Conservation (phyloP, 2,888 invertebrate genomes). For the Rhamphomyia laevipes region DNA sequence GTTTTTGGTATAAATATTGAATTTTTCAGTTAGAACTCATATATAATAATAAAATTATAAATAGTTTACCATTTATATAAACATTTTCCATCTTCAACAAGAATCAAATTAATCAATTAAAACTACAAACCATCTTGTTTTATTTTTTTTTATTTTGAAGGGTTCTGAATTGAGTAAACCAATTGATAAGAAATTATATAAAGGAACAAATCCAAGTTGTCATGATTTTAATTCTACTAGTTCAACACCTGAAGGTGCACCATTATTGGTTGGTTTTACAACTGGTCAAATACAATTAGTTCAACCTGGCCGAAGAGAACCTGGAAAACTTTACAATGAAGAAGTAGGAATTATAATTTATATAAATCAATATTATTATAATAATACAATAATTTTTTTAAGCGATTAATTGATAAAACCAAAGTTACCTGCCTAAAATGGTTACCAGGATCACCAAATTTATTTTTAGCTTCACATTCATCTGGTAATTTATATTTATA, state of each 20-base stretch:
- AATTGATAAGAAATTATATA: conserved; percentile 95
- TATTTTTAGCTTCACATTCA: conserved; percentile 89
- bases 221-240: conserved; percentile 91
- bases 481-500: conserved; percentile 97
- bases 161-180: conserved; percentile 93
- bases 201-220: conserved; percentile 97
- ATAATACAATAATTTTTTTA: conserved; percentile 6
- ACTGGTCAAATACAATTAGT: conserved; percentile 97
- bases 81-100: too few species aligned
- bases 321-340: conserved; percentile 94
- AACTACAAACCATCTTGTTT: too few species aligned
- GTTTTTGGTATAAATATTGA: too few species aligned
- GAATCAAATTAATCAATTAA: too few species aligned
- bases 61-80: too few species aligned
- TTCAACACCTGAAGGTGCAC: conserved; percentile 71
- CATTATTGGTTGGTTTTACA: conserved; percentile 91
- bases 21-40: too few species aligned
- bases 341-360: conserved; percentile 51
- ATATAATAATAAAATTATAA: too few species aligned
- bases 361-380: neutral
- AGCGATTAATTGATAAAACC: conserved; percentile 39
- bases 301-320: conserved; percentile 93
- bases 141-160: conserved; percentile 40
- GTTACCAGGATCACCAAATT: conserved; percentile 89
- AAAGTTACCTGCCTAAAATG: conserved; percentile 89